Percentiles rank a stretch among this genome's conserved stretches.
These are phyloP conservation scores for Acanthisitta chloris DNA, from an alignment of 2,113 vertebrate genomes.

Conservation along the genomic window DNA sequence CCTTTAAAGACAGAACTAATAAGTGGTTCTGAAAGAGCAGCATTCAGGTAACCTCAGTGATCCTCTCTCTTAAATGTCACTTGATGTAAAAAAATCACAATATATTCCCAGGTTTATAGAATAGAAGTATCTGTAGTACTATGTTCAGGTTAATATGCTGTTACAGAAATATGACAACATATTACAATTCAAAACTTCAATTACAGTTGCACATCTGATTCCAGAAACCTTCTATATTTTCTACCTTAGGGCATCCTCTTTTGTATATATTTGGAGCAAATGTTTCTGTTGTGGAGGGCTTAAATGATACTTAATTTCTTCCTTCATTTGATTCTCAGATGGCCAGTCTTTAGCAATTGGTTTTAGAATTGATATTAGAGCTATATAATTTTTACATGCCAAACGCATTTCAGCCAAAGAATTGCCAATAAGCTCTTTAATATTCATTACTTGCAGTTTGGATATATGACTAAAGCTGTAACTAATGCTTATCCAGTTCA, in stretches of 20 bases:
- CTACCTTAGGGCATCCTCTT: neutral
- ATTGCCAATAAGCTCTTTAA: neutral
- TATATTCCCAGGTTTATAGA: neutral
- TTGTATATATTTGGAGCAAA: neutral
- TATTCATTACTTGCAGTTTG: neutral
- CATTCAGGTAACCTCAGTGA: neutral
- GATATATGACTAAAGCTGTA: neutral
- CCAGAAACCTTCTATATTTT: neutral
- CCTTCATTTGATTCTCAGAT: neutral
- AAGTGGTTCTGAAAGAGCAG: constrained; percentile 48
- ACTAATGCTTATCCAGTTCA: neutral
- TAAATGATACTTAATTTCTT: neutral
- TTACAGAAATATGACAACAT: neutral
- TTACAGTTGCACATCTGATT: rapidly evolving
- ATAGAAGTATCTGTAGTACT: neutral
- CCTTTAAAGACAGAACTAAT: constrained; percentile 68
- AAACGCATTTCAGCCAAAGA: neutral
- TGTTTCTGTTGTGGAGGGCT: neutral
- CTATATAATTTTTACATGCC: neutral
- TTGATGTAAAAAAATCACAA: neutral
- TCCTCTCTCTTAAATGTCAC: constrained; percentile 55
- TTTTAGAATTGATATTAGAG: neutral
- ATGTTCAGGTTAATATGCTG: neutral
- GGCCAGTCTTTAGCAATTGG: neutral
- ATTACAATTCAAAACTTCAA: too few relatives aligned